Base-by-base conservation (phyloP, 1,140 invertebrate genomes). In the Diorhabda sublineata region DNA sequence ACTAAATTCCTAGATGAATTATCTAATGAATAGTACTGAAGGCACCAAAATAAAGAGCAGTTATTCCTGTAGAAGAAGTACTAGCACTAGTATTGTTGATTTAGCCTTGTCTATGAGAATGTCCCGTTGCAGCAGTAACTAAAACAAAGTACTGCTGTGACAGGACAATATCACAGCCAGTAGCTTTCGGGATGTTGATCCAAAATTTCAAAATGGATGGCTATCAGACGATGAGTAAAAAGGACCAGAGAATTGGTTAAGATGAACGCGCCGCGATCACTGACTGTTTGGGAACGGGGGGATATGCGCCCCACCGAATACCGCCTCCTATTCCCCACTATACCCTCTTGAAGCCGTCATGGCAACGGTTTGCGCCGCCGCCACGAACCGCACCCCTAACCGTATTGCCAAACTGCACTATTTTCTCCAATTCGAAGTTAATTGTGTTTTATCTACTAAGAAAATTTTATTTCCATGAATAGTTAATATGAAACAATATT, bases 91-190 rank as follows among this genome's bases (percentile, higher is more conserved):
- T 58, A 11, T 41, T 52, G 61, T 58, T 45, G 42, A 11, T 47
- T 60, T 56, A 45, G 52, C 64, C 67, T 76, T 82, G 77, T 82
- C 83, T 84, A 80, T 87, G 89, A 86, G 86, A 85, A 92, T 94
- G 91, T 92, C 92, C 91, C 87, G 90, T 85, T 85, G 87, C 90
- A 93, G 91, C 91, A 93, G 91, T 93, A 93, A 84, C 82, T 82
- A 82, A 78, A 80, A 81, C 82, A 81, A 84, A 86, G 87, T 93
- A 94, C 91, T 94, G 92, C 92, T 94, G 92, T 94, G 91, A 93
- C 91, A 92, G 90, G 92, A 94, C 92, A 94, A 94, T 94, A 94
- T 93, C 87, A 90, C 84, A 86, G 89, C 83, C 81, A 84, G 83
- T 74, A 76, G 73, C 79, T 81, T 79, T 81, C 52, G 62, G 68